Base-by-base conservation (phyloP, 2,888 invertebrate species). In the Conops quadrifasciatus region DNA sequence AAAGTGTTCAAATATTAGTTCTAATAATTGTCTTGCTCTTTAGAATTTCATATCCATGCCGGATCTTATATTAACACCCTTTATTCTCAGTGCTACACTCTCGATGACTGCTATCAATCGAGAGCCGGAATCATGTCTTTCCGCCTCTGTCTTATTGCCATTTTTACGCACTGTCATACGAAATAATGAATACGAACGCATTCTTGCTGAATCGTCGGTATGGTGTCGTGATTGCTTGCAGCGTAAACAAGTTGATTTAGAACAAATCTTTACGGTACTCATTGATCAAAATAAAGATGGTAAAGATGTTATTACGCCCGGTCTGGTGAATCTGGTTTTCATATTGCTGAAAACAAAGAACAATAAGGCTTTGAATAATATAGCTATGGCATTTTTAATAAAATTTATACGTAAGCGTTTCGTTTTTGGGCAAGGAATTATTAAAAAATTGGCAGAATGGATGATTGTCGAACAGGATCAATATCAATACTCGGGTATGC, bases 41-140 rank as follows among this genome's bases (percentile, higher is more conserved):
- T 28, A 90, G 87, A 88, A 84, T 76, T 84, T 89, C 28, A 79
- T 85, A 1, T 87, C 87, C 71, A 86, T 88, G 70, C 90, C 91
- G 0, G 90, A 91, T 79, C 87, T 88, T 67, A 82, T 90, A 58
- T 80, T 91, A 36, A 89, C 90, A 75, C 89, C 91, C 0, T 91
- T 91, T 79, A 87, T 90, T 74, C 82, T 91, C n/a, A 88, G 90
- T 72, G 87, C 89, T 16, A 82, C 91, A 21, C 83, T 91, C 16
- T 81, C 84, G 0, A 85, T 86, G 85, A 82, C 84, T 1, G 78
- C 77, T 3, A 80, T 82, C 0, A 86, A 85, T 75, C 84, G 86
- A n/a, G 83, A 86, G 71, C 84, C 86, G 0, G 84, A 85, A 13
- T 77, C 80, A 3, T 79, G 80, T 9, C 74, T 84, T 36, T 82